Base-by-base conservation (phyloP, 2,113 vertebrate species). In the Spilogale gracilis region DNA sequence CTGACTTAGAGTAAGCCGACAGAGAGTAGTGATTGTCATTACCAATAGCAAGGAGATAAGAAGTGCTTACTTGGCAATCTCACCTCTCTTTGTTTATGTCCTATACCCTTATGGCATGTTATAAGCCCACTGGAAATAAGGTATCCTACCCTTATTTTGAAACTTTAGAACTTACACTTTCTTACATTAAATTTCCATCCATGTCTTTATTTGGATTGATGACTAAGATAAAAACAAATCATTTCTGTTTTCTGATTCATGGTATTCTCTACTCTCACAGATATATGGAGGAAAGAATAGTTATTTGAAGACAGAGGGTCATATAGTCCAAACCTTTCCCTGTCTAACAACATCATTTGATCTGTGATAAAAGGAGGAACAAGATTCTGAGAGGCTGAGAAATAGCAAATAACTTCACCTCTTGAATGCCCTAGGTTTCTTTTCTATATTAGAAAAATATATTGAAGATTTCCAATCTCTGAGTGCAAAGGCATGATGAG, bases 351-450 rank as follows among this genome's bases (percentile, higher is more conserved):
- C 16, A 27, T 69, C 10, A 87, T 43, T 84, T 71, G 83, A 92
- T 92, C 58, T 65, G 17, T 83, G 3, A 73, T 86, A 85, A 73
- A 82, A 43, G 25, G 56, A 63, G 73, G 89, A 86, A 48, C 21
- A 95, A 65, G 32, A 80, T 93, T 84, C 88, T 83, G 67, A 95
- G 14, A 79, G 32, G 7, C 9, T 90, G 48, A 92, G 38, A 78
- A 83, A 79, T 80, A 89, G 60, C 38, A 78, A 90, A 80, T 83
- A 11, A 63, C 52, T 23, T 80, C 3, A 67, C 18, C 7, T 90
- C 23, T 45, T 4, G 10, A 74, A 3, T 73, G 38, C 43, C 81
- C 58, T 9, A 84, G 21, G n/a, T 91, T 95, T 86, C 21, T 14
- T 69, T 67, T 84, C 7, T 67, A 32, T 60, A 67, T 60, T 56